These are phyloP conservation scores for Sminthurides aquaticus DNA, from an alignment of 2,888 invertebrate genomes.

Conservation along the genomic window DNA sequence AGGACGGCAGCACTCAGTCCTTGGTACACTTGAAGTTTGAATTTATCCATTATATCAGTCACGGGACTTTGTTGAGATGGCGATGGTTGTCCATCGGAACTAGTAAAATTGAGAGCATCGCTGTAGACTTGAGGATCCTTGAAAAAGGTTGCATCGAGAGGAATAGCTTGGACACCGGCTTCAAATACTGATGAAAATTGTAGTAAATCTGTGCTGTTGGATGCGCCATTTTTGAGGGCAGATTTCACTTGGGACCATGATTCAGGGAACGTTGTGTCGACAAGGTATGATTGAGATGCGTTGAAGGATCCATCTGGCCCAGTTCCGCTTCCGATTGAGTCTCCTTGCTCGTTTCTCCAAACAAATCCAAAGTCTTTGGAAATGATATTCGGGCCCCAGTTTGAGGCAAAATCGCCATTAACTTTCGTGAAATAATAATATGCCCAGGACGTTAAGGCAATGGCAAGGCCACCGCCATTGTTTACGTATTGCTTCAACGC, in stretches of 20 bases:
- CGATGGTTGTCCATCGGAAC: constrained; percentile 3
- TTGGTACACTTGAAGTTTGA: constrained; percentile 14
- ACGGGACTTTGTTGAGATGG: constrained; percentile 7
- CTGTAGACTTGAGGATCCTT: constrained; percentile 4
- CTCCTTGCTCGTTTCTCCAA: constrained; percentile 11
- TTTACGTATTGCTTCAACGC: constrained; percentile 4
- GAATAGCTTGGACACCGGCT: constrained; percentile 2
- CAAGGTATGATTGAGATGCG: background rate
- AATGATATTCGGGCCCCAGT: constrained; percentile 12
- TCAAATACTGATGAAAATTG: constrained; percentile 11
- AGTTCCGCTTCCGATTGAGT: background rate
- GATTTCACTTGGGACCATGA: background rate
- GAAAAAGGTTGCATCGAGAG: background rate
- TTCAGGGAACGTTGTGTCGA: constrained; percentile 1
- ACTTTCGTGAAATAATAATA: constrained; percentile 4
- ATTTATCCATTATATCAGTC: background rate
- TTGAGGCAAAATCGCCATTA: constrained; percentile 6
- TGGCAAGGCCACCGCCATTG: constrained; percentile 6
- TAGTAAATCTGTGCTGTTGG: background rate
- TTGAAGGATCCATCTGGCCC: background rate
- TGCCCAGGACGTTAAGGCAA: constrained; percentile 13
- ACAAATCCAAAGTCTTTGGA: constrained; percentile 12
- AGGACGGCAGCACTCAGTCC: constrained; percentile 8
- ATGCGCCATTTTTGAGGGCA: background rate
- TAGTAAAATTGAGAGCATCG: constrained; percentile 10